Evolutionary conservation across 2,797 vertebrate genomes (phyloP), one percentile per base, ranked within the genome.

Genomic region (Sebastes hopkinsi): DNA sequence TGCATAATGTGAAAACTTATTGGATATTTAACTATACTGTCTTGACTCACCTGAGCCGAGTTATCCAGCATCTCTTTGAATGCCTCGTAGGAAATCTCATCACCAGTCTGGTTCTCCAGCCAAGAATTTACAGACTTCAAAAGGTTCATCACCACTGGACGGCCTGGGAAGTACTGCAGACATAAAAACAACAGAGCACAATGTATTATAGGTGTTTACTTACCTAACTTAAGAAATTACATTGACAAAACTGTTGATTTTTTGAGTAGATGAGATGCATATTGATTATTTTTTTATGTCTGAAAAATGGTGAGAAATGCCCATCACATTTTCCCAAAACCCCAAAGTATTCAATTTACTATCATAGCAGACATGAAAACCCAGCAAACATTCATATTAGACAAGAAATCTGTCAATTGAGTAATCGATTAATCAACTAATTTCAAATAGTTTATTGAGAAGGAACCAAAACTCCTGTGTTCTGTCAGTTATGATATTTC

Each of bases 101-200:
- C 76, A 36, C 67, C 93, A 0, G 87, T 82, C 66, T 95, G 94
- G 72, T 68, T 87, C 68, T 67, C 86, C 34, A 99, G 94, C 94
- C 92, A 93, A 8, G 82, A 5, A 13, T 95, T 88, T 29, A 96
- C 11, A 14, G 91, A 92, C 71, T 81, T 90, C 88, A 98, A 87
- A 71, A 96, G 92, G 77, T 95, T 97, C 92, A 91, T 94, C 88
- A 97, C 95, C 0, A 89, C 8, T 3, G 95, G 93, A 22, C 95
- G 96, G 23, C 97, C 97, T 0, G 97, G 97, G 83, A 98, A 98
- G 87, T 96, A 95, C 98, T 99, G 90, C 18, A 60, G 65, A 83
- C 20, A 54, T 1, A n/a, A 65, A 46, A 77, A 79, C 22, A 87
- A 66, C 10, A 84, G 23, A 65, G 23, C 36, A 65, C 16, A 87